Percentiles rank a stretch among this genome's conserved stretches.
phyloP scores from a whole-genome alignment of 92 coral and sea anemone species.

The Porites divaricata region DNA sequence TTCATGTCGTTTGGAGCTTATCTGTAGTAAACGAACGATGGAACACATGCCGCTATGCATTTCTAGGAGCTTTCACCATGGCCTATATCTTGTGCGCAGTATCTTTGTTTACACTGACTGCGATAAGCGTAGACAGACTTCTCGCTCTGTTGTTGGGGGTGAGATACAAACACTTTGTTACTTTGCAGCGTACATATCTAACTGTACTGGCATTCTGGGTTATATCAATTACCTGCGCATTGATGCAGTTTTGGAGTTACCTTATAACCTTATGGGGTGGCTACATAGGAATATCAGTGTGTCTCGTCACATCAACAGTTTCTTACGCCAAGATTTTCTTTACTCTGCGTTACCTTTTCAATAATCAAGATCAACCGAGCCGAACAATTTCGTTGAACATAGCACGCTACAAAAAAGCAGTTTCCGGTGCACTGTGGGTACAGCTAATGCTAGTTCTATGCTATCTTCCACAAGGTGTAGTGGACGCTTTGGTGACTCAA shows the following conservation, averaged over 20 bases:
- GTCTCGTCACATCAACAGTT: not conserved
- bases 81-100: not conserved
- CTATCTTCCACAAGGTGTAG: not conserved
- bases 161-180: constrained; percentile 20
- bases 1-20: not conserved
- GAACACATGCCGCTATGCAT: not conserved
- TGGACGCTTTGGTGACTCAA: not conserved
- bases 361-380: not conserved
- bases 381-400: constrained; percentile 5
- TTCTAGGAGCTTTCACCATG: not conserved
- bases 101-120: constrained; percentile 12
- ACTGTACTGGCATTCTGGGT: not conserved
- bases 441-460: not conserved
- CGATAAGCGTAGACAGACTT: constrained; percentile 24
- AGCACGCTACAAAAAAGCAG: constrained; percentile 14
- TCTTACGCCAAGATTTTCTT: not conserved
- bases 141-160: constrained; percentile 14
- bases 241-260: not conserved
- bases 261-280: not conserved
- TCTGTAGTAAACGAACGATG: not conserved
- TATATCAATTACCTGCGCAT: not conserved
- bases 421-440: not conserved
- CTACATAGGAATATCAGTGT: not conserved
- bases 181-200: constrained; percentile 4
- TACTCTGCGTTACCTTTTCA: not conserved